Percentiles rank a stretch among this genome's conserved stretches.
Evolutionary conservation across 2,797 vertebrate genomes (phyloP).

Genomic region (Macropus fuliginosus): DNA sequence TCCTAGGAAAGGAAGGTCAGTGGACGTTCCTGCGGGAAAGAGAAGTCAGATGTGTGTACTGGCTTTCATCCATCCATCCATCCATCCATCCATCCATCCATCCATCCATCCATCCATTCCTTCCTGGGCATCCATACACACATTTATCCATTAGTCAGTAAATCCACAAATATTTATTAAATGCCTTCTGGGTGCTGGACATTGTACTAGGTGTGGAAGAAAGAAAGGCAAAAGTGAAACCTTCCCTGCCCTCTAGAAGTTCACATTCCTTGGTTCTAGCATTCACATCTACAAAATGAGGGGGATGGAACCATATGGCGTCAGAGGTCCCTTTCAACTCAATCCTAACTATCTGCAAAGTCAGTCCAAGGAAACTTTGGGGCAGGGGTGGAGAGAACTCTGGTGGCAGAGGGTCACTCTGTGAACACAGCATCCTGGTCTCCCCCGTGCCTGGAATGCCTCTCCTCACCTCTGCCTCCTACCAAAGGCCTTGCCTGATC

Average conservation of each 20-base stretch:
- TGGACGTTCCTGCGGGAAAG: constrained; percentile 71
- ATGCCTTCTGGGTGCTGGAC: background rate
- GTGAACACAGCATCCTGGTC: background rate
- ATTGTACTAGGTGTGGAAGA: background rate
- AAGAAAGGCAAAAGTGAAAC: background rate
- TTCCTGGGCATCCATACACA: accelerated
- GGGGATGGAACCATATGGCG: background rate
- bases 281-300: background rate
- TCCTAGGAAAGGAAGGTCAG: constrained; percentile 51
- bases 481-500: background rate
- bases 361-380: background rate
- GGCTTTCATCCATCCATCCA: too few relatives aligned
- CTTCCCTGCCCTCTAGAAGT: background rate
- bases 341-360: background rate
- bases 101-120: background rate
- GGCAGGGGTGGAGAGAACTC: background rate
- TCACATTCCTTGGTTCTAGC: background rate
- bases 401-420: background rate
- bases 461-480: background rate
- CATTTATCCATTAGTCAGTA: background rate
- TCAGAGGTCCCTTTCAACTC: background rate
- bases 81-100: background rate
- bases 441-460: background rate
- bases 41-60: background rate
- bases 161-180: background rate